Conservation (phyloP, 2,113 vertebrate species). For the Dromiciops gliroides region DNA sequence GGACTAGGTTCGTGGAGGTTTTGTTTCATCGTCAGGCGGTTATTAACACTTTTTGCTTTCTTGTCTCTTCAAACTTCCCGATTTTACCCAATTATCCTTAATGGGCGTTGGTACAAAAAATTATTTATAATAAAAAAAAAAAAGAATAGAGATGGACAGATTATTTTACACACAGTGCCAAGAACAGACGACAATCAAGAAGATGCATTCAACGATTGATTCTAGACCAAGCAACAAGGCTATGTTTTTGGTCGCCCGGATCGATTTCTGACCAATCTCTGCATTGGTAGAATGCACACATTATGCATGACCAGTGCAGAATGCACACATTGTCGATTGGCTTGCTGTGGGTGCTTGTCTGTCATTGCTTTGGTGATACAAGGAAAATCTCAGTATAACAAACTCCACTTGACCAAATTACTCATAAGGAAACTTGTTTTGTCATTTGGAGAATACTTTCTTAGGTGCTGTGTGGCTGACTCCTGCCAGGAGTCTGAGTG, state of each 20-base stretch:
- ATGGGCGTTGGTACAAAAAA: background rate
- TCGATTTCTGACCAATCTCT: background rate
- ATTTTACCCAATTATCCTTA: conserved; percentile 1
- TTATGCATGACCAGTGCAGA: background rate
- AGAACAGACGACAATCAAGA: background rate
- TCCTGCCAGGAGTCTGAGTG: no score
- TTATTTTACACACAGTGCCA: conserved; percentile 2
- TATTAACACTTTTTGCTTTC: background rate
- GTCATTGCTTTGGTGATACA: background rate
- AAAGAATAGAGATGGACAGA: background rate
- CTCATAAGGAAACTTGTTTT: background rate
- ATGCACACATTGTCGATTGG: background rate
- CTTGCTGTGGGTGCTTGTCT: background rate
- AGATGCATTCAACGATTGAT: background rate
- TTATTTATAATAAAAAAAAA: background rate
- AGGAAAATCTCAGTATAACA: background rate
- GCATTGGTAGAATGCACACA: background rate
- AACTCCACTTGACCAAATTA: background rate
- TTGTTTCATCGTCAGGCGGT: background rate
- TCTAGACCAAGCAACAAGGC: background rate
- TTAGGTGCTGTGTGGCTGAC: background rate
- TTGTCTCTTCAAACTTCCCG: background rate
- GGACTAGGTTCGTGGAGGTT: background rate
- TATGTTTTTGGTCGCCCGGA: background rate
- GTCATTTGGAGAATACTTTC: background rate